Evolutionary conservation across 1,140 invertebrate species (phyloP).

Genomic region (Papilio polytes): DNA sequence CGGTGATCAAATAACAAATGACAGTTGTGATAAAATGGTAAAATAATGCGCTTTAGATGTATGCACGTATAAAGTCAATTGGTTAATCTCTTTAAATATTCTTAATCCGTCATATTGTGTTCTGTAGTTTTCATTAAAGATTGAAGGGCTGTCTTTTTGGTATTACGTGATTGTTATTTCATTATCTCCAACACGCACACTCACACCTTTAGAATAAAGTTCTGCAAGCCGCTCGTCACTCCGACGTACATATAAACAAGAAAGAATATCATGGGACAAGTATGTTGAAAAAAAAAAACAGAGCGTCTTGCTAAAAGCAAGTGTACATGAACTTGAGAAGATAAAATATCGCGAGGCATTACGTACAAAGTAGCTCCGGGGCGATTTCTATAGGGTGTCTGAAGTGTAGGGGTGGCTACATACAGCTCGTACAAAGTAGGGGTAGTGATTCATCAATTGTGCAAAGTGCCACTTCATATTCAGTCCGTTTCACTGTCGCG

Average conservation of each 20-base stretch:
- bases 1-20: too few relatives aligned
- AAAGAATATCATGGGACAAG: background rate
- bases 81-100: too few relatives aligned
- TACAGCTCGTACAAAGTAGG: conserved; percentile 46
- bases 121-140: too few relatives aligned
- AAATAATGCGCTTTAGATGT: too few relatives aligned
- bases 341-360: conserved; percentile 46
- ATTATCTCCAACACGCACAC: too few relatives aligned
- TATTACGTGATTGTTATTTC: too few relatives aligned
- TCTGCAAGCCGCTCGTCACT: too few relatives aligned
- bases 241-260: background rate
- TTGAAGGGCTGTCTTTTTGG: too few relatives aligned
- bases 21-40: too few relatives aligned
- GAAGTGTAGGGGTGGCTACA: conserved; percentile 47
- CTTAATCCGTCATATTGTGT: too few relatives aligned
- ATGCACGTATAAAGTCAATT: too few relatives aligned
- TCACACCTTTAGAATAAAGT: too few relatives aligned
- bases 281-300: conserved; percentile 34
- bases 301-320: conserved; percentile 34
- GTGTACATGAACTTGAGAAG: conserved; percentile 40
- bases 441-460: conserved; percentile 81
- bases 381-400: conserved; percentile 50
- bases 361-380: conserved; percentile 53
- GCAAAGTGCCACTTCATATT: conserved; percentile 81
- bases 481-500: conserved; percentile 71